Percentiles rank a stretch among this genome's conserved stretches.
These are phyloP conservation scores for Erethizon dorsatum DNA, from an alignment of 2,797 vertebrate genomes.

Conservation along the genomic window DNA sequence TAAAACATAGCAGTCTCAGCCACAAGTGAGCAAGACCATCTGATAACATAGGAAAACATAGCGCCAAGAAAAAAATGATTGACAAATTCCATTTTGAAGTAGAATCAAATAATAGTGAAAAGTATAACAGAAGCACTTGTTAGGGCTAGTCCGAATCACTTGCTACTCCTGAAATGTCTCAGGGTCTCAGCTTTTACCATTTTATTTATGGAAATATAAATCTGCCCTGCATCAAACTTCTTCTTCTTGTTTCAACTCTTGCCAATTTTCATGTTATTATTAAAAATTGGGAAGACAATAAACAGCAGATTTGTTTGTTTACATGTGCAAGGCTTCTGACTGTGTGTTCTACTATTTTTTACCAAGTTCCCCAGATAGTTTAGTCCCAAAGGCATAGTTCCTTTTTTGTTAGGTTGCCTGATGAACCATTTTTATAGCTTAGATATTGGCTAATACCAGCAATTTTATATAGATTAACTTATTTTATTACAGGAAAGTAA, in stretches of 20 bases:
- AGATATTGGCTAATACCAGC: background rate
- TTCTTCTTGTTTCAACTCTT: slow-evolving; percentile 23
- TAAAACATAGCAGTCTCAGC: background rate
- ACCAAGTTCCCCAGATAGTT: slow-evolving; percentile 1
- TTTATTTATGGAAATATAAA: background rate
- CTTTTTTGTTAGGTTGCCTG: slow-evolving; percentile 29
- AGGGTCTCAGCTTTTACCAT: background rate
- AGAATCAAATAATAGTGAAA: background rate
- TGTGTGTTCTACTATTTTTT: background rate
- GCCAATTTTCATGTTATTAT: background rate
- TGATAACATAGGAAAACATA: background rate
- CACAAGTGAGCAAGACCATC: background rate
- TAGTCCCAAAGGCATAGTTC: background rate
- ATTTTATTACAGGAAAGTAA: slow-evolving; percentile 1
- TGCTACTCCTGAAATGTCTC: background rate
- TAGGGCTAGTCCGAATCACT: background rate
- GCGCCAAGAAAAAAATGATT: background rate
- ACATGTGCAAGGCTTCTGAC: background rate
- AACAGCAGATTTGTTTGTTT: background rate
- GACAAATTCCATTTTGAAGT: slow-evolving; percentile 5
- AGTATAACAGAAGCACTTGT: background rate
- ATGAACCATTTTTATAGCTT: slow-evolving; percentile 15
- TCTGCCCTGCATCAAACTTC: background rate
- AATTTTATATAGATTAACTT: background rate
- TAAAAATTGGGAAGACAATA: background rate